A percentile compares a stretch with the other conserved stretches of the same genome.
These are phyloP conservation scores for Pocillopora meandrina DNA, from an alignment of 92 coral and sea anemone species.

Conservation along the genomic window DNA sequence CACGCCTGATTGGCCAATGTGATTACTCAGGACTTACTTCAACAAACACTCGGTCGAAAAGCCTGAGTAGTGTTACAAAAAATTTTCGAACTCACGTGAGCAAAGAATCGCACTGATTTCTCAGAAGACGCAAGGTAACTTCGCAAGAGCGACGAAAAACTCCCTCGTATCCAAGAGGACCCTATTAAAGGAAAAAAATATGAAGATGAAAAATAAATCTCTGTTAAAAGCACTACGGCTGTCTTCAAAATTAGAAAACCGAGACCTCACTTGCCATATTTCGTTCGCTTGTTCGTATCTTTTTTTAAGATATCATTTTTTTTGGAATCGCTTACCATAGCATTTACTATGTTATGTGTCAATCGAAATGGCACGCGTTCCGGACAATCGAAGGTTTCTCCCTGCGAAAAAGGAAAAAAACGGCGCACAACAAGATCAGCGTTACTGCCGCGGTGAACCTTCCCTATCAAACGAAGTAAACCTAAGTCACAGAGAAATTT, in stretches of 20 bases:
- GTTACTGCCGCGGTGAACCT: too few relatives aligned
- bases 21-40: too few relatives aligned
- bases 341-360: conserved; percentile 92
- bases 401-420: conserved; percentile 47
- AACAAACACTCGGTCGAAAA: not conserved
- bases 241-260: not conserved
- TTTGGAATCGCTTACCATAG: conserved; percentile 71
- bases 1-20: not conserved
- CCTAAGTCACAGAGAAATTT: too few relatives aligned
- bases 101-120: conserved; percentile 93
- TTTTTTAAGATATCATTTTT: not conserved
- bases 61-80: not conserved
- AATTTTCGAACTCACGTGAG: conserved; percentile 52
- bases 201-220: not conserved
- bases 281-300: too few relatives aligned
- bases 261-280: too few relatives aligned
- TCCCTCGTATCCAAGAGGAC: conserved; percentile 95
- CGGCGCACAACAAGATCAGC: not conserved
- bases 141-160: conserved; percentile 98
- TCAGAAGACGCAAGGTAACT: conserved; percentile 84
- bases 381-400: conserved; percentile 95
- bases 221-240: not conserved
- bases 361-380: conserved; percentile 95
- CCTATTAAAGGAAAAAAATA: conserved; percentile 44
- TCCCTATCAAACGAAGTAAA: too few relatives aligned